Percentiles rank a stretch among this genome's conserved stretches.
Conservation (phyloP, 2,888 invertebrate genomes). For the Sarcophaga subvicina region DNA sequence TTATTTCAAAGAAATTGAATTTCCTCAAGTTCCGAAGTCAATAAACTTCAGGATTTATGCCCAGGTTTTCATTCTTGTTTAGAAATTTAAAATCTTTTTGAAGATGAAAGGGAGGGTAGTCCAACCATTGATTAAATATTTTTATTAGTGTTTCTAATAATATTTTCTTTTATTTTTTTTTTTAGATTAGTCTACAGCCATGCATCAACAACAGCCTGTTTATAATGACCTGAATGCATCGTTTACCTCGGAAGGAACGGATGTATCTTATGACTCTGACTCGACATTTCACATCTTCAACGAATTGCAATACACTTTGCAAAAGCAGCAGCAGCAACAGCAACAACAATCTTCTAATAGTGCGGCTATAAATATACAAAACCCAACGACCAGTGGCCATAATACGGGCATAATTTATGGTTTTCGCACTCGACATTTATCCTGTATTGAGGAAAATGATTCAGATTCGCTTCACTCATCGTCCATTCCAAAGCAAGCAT, state of each 20-base stretch:
- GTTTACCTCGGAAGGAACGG: constrained; percentile 71
- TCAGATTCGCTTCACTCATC: constrained; percentile 80
- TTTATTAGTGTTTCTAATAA: no score
- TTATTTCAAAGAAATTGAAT: no score
- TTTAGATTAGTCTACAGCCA: constrained; percentile 42
- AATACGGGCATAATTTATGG: constrained; percentile 76
- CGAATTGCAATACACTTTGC: constrained; percentile 69
- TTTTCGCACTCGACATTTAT: constrained; percentile 80
- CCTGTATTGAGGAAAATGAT: constrained; percentile 81
- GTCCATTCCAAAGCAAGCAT: constrained; percentile 78
- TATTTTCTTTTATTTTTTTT: neutral
- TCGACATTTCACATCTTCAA: constrained; percentile 72
- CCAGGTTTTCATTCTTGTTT: no score
- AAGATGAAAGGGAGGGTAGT: no score
- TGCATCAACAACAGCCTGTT: constrained; percentile 45
- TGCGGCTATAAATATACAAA: constrained; percentile 47
- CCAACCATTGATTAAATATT: no score
- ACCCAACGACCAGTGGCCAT: constrained; percentile 18
- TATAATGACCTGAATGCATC: constrained; percentile 72
- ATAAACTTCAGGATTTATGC: no score
- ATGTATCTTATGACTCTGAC: constrained; percentile 71
- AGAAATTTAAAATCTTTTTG: no score
- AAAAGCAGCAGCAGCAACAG: constrained; percentile 45
- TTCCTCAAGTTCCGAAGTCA: no score
- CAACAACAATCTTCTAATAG: constrained; percentile 28